These are phyloP conservation scores for Micropoecilia bifurca DNA, from an alignment of 2,797 vertebrate species.

Conservation along the genomic window DNA sequence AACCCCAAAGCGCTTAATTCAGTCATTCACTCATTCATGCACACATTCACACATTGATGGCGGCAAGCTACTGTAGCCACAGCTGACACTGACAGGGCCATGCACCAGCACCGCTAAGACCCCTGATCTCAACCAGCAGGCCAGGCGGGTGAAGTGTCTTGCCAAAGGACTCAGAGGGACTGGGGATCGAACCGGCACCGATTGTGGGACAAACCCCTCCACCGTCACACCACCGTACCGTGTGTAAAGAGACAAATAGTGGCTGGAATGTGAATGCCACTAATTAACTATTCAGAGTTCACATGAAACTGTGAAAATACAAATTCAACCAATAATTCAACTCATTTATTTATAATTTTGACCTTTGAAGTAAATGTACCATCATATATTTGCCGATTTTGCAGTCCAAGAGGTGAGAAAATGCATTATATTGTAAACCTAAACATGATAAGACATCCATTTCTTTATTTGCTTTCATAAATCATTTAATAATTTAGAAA, in stretches of 20 bases:
- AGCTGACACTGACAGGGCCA: too few species aligned
- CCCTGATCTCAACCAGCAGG: too few species aligned
- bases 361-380: not conserved
- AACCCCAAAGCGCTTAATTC: too few species aligned
- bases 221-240: too few species aligned
- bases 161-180: too few species aligned
- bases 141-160: too few species aligned
- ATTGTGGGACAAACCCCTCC: too few species aligned
- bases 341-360: not conserved
- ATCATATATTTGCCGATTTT: not conserved
- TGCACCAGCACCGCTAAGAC: too few species aligned
- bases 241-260: constrained; percentile 41
- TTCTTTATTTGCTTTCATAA: not conserved
- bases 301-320: constrained; percentile 21
- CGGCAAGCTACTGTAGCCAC: too few species aligned
- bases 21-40: too few species aligned
- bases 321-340: constrained; percentile 4
- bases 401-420: not conserved
- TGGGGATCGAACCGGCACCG: too few species aligned
- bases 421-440: not conserved
- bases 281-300: constrained; percentile 20
- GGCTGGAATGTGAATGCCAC: constrained; percentile 38
- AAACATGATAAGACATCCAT: not conserved
- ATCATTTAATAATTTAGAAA: not conserved
- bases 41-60: too few species aligned